Percentiles rank a stretch among this genome's conserved stretches.
phyloP scores from a whole-genome alignment of 2,113 vertebrate species.

The Alouatta palliata region DNA sequence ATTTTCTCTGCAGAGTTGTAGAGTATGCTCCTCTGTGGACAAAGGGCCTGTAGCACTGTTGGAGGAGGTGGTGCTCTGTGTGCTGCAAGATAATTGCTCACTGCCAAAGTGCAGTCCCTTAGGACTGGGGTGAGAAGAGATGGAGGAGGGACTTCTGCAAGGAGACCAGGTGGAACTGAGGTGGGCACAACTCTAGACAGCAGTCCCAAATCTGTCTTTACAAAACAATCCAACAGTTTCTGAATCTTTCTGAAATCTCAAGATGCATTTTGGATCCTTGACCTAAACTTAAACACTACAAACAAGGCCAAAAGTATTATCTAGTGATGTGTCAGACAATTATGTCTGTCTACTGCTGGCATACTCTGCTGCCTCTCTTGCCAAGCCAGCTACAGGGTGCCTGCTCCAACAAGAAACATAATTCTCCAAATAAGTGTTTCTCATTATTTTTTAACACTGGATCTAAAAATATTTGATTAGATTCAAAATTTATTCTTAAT shows the following conservation, averaged over 20 bases:
- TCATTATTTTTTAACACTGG: neutral
- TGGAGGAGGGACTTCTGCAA: neutral
- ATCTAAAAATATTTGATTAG: slow-evolving; percentile 4
- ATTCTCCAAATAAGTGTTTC: neutral
- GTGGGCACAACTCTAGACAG: neutral
- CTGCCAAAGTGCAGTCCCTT: neutral
- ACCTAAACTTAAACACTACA: neutral
- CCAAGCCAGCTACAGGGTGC: neutral
- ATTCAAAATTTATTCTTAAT: neutral
- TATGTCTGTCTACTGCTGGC: neutral
- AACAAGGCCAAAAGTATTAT: neutral
- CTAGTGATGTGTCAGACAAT: neutral
- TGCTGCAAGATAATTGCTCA: neutral
- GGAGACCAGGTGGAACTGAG: neutral
- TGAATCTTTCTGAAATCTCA: neutral
- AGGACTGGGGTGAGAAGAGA: neutral
- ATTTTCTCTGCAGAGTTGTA: neutral
- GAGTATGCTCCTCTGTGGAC: neutral
- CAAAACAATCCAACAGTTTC: neutral
- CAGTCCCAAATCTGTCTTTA: neutral
- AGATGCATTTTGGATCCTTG: neutral
- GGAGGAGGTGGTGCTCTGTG: neutral
- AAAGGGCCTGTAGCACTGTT: neutral
- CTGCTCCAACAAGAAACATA: neutral
- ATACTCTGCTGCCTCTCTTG: neutral